Conservation (phyloP, 2,113 vertebrate species). For the Lonchura striata region DNA sequence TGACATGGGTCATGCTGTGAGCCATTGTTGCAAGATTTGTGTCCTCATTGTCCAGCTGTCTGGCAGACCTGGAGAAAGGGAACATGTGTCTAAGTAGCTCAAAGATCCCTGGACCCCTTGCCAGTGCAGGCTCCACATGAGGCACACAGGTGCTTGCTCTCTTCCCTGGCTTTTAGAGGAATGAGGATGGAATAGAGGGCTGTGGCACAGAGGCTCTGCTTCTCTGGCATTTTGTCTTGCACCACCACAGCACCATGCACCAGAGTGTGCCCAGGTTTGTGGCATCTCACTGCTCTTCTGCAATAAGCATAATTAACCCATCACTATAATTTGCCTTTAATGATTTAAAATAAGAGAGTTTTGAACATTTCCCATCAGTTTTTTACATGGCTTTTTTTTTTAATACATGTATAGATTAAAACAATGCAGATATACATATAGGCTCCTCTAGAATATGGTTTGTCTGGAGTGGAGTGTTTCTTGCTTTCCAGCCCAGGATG, state of each 20-base stretch:
- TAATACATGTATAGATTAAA: neutral
- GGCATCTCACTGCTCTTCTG: neutral
- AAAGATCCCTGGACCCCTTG: neutral
- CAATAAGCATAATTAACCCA: neutral
- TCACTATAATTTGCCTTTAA: neutral
- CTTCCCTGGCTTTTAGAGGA: neutral
- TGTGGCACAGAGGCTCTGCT: neutral
- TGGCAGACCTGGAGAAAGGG: neutral
- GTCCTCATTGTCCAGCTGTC: neutral
- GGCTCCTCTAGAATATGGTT: neutral
- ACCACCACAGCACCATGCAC: rapidly evolving
- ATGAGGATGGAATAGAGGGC: neutral
- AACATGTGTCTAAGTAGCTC: neutral
- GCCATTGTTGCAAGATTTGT: neutral
- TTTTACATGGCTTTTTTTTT: neutral
- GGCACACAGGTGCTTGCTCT: rapidly evolving
- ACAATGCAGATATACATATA: neutral
- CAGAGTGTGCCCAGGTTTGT: rapidly evolving
- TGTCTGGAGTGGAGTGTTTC: neutral
- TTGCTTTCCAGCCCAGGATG: neutral
- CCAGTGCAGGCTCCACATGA: rapidly evolving
- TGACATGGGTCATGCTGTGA: rapidly evolving
- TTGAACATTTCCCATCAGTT: neutral
- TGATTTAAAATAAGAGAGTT: neutral
- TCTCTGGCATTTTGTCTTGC: rapidly evolving